phyloP scores from a whole-genome alignment of 2,797 vertebrate species.

The Sebastes elongatus region DNA sequence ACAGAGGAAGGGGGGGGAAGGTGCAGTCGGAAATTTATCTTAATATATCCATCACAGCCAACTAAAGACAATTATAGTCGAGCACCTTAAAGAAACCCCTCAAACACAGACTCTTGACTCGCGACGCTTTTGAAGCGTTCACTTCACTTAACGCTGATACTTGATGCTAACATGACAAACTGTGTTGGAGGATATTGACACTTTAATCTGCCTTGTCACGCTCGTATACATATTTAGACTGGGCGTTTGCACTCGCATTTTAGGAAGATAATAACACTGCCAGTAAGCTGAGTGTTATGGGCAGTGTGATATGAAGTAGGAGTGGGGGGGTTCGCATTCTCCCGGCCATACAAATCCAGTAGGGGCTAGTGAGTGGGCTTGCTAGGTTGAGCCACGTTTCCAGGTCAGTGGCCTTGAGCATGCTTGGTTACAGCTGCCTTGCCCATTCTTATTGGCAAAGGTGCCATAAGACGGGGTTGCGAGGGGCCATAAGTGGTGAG shows the following conservation, averaged over 20 bases:
- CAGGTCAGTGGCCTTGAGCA: constrained; percentile 85
- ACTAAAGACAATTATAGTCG: constrained; percentile 50
- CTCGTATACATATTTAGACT: constrained; percentile 59
- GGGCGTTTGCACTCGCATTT: constrained; percentile 36
- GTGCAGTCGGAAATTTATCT: constrained; percentile 30
- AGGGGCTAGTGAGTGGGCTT: constrained; percentile 76
- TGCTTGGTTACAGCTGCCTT: constrained; percentile 82
- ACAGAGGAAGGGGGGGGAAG: not conserved
- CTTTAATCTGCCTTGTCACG: constrained; percentile 66
- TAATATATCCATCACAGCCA: constrained; percentile 57
- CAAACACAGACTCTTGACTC: constrained; percentile 53
- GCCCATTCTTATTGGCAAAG: constrained; percentile 77
- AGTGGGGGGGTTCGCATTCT: constrained; percentile 49
- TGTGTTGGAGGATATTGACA: constrained; percentile 45
- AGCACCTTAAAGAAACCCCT: constrained; percentile 49
- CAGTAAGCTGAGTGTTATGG: constrained; percentile 50
- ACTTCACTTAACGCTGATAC: constrained; percentile 32
- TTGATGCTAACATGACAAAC: constrained; percentile 47
- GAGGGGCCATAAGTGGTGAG: constrained; percentile 67
- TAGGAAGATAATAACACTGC: constrained; percentile 59
- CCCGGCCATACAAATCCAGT: constrained; percentile 73
- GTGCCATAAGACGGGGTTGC: constrained; percentile 74
- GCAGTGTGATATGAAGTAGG: constrained; percentile 40
- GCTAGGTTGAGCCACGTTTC: constrained; percentile 79
- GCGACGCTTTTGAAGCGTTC: constrained; percentile 51